Conservation (phyloP, 1,140 invertebrate genomes). For the Papilio xuthus region DNA sequence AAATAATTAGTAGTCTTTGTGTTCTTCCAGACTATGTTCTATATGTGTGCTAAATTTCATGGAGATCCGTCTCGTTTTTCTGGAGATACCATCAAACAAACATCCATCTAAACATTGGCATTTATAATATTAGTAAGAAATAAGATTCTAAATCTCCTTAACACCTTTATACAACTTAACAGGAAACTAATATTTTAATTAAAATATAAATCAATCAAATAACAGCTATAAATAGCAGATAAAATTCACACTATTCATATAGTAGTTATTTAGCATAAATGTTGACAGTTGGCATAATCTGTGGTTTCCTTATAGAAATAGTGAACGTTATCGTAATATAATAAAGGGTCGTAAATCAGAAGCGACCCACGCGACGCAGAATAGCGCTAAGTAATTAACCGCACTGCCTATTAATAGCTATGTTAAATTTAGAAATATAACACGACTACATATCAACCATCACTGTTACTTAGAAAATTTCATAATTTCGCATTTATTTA, state of each 20-base stretch:
- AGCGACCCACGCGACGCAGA: conserved; percentile 34
- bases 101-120: too few species aligned
- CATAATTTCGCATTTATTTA: too few species aligned
- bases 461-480: not conserved
- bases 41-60: too few species aligned
- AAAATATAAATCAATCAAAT: conserved; percentile 7
- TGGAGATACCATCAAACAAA: too few species aligned
- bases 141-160: not conserved
- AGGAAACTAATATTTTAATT: not conserved
- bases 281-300: conserved; percentile 31
- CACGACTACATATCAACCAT: conserved; percentile 34
- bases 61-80: too few species aligned
- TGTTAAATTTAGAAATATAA: conserved; percentile 51
- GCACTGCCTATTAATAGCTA: conserved; percentile 52
- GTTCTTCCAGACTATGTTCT: too few species aligned
- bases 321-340: conserved; percentile 36
- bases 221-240: conserved; percentile 12
- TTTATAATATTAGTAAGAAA: too few species aligned
- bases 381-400: conserved; percentile 50
- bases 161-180: not conserved
- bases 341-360: conserved; percentile 38
- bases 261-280: not conserved
- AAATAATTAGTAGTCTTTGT: too few species aligned
- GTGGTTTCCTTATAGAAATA: conserved; percentile 27
- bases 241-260: not conserved